Base-by-base conservation (phyloP, 53 echinoderm and acorn worm genomes). In the Pentamera pediparva region DNA sequence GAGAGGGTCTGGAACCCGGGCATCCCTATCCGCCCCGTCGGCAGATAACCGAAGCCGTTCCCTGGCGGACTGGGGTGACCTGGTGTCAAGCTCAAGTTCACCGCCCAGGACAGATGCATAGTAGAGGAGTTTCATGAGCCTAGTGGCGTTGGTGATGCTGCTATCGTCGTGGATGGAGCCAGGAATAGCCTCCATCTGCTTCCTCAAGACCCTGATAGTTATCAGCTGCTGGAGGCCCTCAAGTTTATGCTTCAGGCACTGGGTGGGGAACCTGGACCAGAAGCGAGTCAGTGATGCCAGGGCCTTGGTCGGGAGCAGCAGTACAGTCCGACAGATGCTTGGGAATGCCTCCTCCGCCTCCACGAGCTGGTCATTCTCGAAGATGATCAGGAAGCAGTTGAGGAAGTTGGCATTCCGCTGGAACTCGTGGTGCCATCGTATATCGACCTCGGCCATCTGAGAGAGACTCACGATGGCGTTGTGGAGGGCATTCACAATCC, bases 311-410 rank as follows among this genome's bases (percentile, higher is more conserved):
- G 91, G 91, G 32, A 96, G 81, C 57, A 77, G 80, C 18, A 83
- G 72, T 40, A 96, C 43, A 1, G 96, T 91, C 39, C 79, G 83
- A 63, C 96, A 91, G 65, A 96, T 85, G n/a, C 80, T 88, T 12
- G 96, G 96, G 60, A 91, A 88, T 19, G 96, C 86, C 51, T 88
- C 88, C 72, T 96, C 96, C 0, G 96, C 85, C 52, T 88, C 91
- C 55, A 88, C 88, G 15, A 96, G 77, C 80, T 86, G 76, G 35
- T 88, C 77, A 29, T 96, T 96, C 69, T 96, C 96, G 87, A 96
- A 91, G 18, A 87, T 83, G 48, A 96, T 82, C 18, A 96, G n/a
- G 49, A 96, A 71, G 72, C 88, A 83, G 78, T 91, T 96, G 35
- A 96, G 57, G 37, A 82, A 77, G 69, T 79, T 63, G 25, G 85